These are phyloP conservation scores for Tragulus kanchil DNA, from an alignment of 2,113 vertebrate genomes.

Conservation along the genomic window DNA sequence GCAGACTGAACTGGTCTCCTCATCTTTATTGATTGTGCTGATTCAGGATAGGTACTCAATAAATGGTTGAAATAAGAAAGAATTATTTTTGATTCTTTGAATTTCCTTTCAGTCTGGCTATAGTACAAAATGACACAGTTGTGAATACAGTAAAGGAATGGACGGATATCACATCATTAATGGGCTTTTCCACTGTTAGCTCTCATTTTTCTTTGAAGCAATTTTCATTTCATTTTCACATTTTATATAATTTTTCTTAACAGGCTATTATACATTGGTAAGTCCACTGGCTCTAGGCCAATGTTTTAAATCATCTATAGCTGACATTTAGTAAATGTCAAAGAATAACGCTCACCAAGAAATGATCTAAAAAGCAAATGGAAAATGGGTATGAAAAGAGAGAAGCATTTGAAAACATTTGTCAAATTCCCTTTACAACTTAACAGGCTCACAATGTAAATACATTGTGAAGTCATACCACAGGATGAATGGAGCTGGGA, in stretches of 20 bases:
- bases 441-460: background rate
- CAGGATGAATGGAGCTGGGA: background rate
- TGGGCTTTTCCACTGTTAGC: background rate
- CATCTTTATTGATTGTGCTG: background rate
- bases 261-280: conserved; percentile 52
- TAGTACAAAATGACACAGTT: background rate
- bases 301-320: background rate
- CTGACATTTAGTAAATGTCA: conserved; percentile 41
- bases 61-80: background rate
- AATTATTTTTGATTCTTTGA: conserved; percentile 52
- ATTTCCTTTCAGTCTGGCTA: conserved; percentile 58
- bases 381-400: conserved; percentile 42
- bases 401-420: conserved; percentile 28
- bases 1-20: background rate
- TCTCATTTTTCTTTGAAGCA: conserved; percentile 52
- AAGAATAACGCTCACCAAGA: conserved; percentile 33
- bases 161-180: background rate
- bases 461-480: background rate
- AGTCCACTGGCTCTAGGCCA: background rate
- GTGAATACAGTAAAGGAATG: background rate
- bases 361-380: conserved; percentile 49
- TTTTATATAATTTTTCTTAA: conserved; percentile 71
- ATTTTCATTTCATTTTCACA: conserved; percentile 68
- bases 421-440: background rate
- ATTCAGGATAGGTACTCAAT: background rate